These are phyloP conservation scores for Tetranychus truncatus DNA, from an alignment of 2,888 invertebrate species.

Conservation along the genomic window DNA sequence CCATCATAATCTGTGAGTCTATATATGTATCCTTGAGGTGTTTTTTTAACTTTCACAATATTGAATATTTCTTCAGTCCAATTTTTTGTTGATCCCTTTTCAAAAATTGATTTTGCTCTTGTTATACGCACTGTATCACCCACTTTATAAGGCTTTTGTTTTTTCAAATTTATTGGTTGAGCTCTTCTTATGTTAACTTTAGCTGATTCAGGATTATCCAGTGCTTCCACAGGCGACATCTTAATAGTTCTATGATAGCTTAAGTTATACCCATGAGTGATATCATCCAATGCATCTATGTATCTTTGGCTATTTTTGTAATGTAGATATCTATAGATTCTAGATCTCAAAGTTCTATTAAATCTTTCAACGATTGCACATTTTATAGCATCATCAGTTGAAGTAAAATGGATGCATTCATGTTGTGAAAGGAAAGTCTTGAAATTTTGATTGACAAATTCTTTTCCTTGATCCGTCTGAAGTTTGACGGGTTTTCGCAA, in stretches of 20 bases:
- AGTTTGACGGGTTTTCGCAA: neutral
- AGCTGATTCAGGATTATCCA: neutral
- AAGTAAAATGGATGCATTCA: constrained; percentile 22
- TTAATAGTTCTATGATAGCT: constrained; percentile 1
- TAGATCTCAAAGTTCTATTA: constrained; percentile 28
- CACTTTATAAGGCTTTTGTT: neutral
- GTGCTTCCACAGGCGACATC: neutral
- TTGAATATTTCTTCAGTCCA: constrained; percentile 2
- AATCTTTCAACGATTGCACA: constrained; percentile 29
- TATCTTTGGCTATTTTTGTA: constrained; percentile 23
- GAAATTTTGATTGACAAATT: constrained; percentile 21
- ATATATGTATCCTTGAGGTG: neutral
- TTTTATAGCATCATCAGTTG: constrained; percentile 28
- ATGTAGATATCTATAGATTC: constrained; percentile 28
- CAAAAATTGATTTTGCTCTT: neutral
- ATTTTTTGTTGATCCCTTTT: neutral
- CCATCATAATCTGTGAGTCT: neutral
- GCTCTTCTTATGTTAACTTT: neutral
- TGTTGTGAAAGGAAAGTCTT: neutral
- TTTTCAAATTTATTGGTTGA: too few relatives aligned
- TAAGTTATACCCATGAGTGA: neutral
- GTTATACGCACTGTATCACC: neutral
- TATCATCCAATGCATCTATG: neutral
- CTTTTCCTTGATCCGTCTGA: constrained; percentile 24
- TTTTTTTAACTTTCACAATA: neutral